Evolutionary conservation across 2,888 invertebrate genomes (phyloP).

Genomic region (Thera obeliscata): DNA sequence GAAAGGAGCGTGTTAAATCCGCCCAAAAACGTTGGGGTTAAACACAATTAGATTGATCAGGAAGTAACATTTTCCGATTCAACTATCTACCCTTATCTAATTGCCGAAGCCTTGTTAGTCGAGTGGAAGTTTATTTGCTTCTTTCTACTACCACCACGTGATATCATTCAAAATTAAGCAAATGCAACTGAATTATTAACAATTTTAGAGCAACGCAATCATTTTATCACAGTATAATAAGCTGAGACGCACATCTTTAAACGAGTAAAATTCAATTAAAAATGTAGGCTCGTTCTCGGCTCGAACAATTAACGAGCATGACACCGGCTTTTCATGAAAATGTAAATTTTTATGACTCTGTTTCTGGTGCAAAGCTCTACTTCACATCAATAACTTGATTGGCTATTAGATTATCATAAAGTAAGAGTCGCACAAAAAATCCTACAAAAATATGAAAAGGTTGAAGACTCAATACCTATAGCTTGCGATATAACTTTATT

Average conservation of each 20-base stretch:
- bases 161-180: neutral
- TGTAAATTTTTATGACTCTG: constrained; percentile 45
- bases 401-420: neutral
- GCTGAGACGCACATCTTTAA: too few species aligned
- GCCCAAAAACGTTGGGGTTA: constrained; percentile 47
- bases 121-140: constrained; percentile 14
- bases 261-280: constrained; percentile 30
- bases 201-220: too few species aligned
- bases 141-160: neutral
- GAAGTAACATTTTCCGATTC: constrained; percentile 37
- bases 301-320: constrained; percentile 40
- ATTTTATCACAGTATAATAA: too few species aligned
- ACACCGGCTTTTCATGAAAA: constrained; percentile 45
- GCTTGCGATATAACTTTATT: too few species aligned
- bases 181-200: too few species aligned
- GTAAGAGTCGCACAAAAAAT: neutral
- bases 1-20: constrained; percentile 45
- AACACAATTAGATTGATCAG: constrained; percentile 46
- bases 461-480: too few species aligned
- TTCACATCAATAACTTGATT: neutral
- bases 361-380: constrained; percentile 27
- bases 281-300: constrained; percentile 29
- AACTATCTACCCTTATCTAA: constrained; percentile 33
- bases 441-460: neutral
- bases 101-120: constrained; percentile 20